Conservation (phyloP, 2,888 invertebrate genomes). For the Polydrusus cervinus region DNA sequence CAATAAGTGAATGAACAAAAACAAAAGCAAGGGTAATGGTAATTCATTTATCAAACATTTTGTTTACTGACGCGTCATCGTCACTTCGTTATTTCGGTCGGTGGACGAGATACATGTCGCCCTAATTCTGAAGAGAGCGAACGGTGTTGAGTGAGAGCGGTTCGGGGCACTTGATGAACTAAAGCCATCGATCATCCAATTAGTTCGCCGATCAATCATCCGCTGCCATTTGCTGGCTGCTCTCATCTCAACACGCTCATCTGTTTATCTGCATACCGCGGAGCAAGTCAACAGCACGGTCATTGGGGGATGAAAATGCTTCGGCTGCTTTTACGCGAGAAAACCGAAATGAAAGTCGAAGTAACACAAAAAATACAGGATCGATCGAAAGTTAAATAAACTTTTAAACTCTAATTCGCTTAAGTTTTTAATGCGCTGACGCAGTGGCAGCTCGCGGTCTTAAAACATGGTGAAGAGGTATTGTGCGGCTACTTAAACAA, state of each 20-base stretch:
- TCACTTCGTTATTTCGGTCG: slow-evolving; percentile 55
- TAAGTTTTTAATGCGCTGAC: no score
- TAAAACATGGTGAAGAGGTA: no score
- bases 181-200: slow-evolving; percentile 86
- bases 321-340: neutral
- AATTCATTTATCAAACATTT: slow-evolving; percentile 55
- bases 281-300: slow-evolving; percentile 57
- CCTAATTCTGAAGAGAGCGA: slow-evolving; percentile 60
- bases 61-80: slow-evolving; percentile 55
- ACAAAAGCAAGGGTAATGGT: slow-evolving; percentile 30
- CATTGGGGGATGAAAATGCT: slow-evolving; percentile 40
- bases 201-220: slow-evolving; percentile 84
- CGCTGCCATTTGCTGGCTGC: slow-evolving; percentile 71
- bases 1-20: slow-evolving; percentile 14
- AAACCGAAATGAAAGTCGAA: neutral
- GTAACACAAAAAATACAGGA: neutral
- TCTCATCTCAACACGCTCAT: slow-evolving; percentile 51
- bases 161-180: slow-evolving; percentile 70
- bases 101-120: slow-evolving; percentile 58
- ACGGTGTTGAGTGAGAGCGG: slow-evolving; percentile 62
- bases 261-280: slow-evolving; percentile 70
- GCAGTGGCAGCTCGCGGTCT: no score
- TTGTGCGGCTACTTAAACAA: no score
- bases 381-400: neutral
- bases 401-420: no score